These are phyloP conservation scores for Busseola fusca DNA, from an alignment of 2,888 invertebrate species.

Conservation along the genomic window DNA sequence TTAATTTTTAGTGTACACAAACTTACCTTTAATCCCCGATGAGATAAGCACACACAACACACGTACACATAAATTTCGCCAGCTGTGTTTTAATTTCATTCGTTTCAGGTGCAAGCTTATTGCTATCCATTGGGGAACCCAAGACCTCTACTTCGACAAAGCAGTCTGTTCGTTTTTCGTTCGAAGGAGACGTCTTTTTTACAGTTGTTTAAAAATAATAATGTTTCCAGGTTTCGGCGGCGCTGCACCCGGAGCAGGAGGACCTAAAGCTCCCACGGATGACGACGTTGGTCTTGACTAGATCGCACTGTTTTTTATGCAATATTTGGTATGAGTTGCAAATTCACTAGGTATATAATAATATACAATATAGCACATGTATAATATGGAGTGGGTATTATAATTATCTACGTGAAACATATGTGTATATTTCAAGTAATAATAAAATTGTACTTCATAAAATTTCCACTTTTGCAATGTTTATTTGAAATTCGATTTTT, in stretches of 20 bases:
- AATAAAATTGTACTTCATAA: slow-evolving; percentile 20
- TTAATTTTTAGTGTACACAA: background rate
- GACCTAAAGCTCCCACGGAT: slow-evolving; percentile 80
- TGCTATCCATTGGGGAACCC: background rate
- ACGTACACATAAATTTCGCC: background rate
- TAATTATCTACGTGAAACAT: slow-evolving; percentile 43
- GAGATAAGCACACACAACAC: background rate
- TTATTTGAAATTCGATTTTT: slow-evolving; percentile 12
- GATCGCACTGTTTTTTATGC: slow-evolving; percentile 47
- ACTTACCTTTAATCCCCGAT: background rate
- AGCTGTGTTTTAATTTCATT: background rate
- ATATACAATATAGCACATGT: slow-evolving; percentile 37
- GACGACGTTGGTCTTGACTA: slow-evolving; percentile 92
- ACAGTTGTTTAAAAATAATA: background rate
- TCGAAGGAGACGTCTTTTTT: background rate
- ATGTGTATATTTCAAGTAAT: slow-evolving; percentile 43
- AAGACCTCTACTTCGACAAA: background rate
- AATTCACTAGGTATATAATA: slow-evolving; percentile 44
- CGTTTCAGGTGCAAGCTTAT: background rate
- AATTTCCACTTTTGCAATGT: slow-evolving; percentile 10
- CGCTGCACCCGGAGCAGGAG: slow-evolving; percentile 70
- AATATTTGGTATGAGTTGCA: slow-evolving; percentile 51
- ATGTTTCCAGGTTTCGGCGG: slow-evolving; percentile 72
- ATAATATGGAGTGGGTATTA: slow-evolving; percentile 56
- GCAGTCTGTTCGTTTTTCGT: background rate